A percentile compares a stretch with the other conserved stretches of the same genome.
Conservation (phyloP, 2,797 vertebrate species). For the Acanthurus tractus region DNA sequence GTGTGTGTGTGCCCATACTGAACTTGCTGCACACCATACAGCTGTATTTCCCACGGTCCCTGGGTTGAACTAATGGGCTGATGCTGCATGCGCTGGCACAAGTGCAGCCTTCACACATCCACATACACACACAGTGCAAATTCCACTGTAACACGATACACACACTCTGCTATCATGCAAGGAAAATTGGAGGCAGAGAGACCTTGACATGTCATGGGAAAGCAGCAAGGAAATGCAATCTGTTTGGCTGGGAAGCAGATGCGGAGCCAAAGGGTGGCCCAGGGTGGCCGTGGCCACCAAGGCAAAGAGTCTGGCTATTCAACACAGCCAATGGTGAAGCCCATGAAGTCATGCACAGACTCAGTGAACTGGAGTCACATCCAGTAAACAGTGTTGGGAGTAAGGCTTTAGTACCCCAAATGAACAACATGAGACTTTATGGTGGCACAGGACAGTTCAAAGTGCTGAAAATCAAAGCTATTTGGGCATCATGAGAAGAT, state of each 20-base stretch:
- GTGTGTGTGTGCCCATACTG: conserved; percentile 22
- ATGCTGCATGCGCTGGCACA: conserved; percentile 32
- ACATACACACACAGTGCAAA: conserved; percentile 8
- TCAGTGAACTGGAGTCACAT: too few species aligned
- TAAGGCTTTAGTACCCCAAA: too few species aligned
- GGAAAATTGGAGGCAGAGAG: conserved; percentile 1
- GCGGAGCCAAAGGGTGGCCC: too few species aligned
- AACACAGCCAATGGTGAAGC: too few species aligned
- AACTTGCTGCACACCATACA: conserved; percentile 28
- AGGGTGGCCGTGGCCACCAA: too few species aligned
- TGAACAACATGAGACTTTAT: too few species aligned
- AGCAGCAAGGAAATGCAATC: conserved; percentile 22
- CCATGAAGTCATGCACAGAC: too few species aligned
- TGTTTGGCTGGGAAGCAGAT: neutral
- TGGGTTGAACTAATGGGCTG: conserved; percentile 61
- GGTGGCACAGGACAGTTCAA: too few species aligned
- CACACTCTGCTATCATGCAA: conserved; percentile 14
- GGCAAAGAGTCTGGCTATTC: too few species aligned
- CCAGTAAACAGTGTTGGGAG: too few species aligned
- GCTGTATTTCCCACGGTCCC: conserved; percentile 64
- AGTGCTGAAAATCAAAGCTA: too few species aligned
- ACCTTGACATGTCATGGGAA: conserved; percentile 50
- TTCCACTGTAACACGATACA: conserved; percentile 54
- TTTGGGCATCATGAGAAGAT: too few species aligned
- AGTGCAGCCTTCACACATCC: neutral